Conservation (phyloP, 53 echinoderm and acorn worm species). For the Stichopus horrens region DNA sequence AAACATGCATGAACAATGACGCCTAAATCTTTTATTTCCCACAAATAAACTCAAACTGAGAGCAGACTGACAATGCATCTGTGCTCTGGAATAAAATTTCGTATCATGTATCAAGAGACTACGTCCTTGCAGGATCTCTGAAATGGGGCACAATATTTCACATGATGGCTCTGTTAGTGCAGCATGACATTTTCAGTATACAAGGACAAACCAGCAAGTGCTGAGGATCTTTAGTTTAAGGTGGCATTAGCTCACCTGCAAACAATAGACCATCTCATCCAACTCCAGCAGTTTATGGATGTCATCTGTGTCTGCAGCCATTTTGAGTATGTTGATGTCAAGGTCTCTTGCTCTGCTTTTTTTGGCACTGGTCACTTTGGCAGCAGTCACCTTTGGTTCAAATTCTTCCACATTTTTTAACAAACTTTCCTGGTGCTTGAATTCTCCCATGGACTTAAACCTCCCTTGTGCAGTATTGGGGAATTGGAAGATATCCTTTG, state of each 20-base stretch:
- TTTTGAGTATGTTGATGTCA: slow-evolving; percentile 24
- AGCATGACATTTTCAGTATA: no score
- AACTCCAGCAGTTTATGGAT: slow-evolving; percentile 28
- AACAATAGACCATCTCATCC: slow-evolving; percentile 29
- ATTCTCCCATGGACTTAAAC: slow-evolving; percentile 20
- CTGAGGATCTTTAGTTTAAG: no score
- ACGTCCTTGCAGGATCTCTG: no score
- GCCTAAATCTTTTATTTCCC: no score
- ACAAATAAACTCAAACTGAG: no score
- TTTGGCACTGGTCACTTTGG: slow-evolving; percentile 1
- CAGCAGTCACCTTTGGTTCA: not conserved
- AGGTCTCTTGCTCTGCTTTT: slow-evolving; percentile 5
- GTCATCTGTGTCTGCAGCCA: slow-evolving; percentile 18
- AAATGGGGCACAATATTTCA: no score
- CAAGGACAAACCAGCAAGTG: no score
- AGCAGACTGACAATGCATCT: no score
- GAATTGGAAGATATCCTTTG: slow-evolving; percentile 7
- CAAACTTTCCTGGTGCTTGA: slow-evolving; percentile 17
- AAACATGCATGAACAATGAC: no score
- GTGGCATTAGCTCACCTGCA: not conserved
- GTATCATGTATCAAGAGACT: no score
- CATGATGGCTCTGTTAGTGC: no score
- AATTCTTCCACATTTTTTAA: slow-evolving; percentile 29
- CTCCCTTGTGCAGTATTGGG: slow-evolving; percentile 8
- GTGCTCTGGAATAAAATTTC: no score